phyloP scores from a whole-genome alignment of 2,888 invertebrate genomes.

The Metalampra italica region DNA sequence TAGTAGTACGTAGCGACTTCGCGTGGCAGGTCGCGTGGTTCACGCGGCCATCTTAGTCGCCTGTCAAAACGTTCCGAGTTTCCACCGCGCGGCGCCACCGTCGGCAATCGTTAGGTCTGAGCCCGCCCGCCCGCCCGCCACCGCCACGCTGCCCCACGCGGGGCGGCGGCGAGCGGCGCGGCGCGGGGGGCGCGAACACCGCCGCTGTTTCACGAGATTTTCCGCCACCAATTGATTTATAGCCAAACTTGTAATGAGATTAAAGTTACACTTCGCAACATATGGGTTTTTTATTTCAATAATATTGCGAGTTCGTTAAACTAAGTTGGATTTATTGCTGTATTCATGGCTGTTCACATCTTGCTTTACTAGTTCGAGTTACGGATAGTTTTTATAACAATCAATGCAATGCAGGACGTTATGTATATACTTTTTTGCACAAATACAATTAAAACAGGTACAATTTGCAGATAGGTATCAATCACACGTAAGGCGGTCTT shows the following conservation, averaged over 20 bases:
- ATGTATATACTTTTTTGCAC: too few relatives aligned
- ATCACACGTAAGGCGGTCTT: too few relatives aligned
- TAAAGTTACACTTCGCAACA: conserved; percentile 55
- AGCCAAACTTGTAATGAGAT: conserved; percentile 68
- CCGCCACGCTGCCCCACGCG: too few relatives aligned
- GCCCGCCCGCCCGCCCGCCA: too few relatives aligned
- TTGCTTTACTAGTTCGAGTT: neutral
- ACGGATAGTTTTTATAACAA: neutral
- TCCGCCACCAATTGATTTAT: conserved; percentile 63
- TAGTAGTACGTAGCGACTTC: conserved; percentile 57
- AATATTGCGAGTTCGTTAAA: conserved; percentile 15
- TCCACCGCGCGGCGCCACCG: conserved; percentile 56
- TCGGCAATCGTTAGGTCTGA: conserved; percentile 62
- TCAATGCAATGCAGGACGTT: too few relatives aligned
- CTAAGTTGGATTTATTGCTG: conserved; percentile 16
- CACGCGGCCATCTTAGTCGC: conserved; percentile 74
- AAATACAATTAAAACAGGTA: too few relatives aligned
- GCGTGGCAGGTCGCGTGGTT: conserved; percentile 70
- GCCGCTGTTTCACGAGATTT: conserved; percentile 31
- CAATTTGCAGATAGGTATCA: too few relatives aligned
- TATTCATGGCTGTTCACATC: neutral
- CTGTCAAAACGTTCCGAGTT: conserved; percentile 59
- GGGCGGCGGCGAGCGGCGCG: neutral
- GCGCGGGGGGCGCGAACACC: neutral
- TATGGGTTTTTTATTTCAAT: conserved; percentile 26